Evolutionary conservation across 2,113 vertebrate genomes (phyloP).

Genomic region (Tiliqua scincoides): DNA sequence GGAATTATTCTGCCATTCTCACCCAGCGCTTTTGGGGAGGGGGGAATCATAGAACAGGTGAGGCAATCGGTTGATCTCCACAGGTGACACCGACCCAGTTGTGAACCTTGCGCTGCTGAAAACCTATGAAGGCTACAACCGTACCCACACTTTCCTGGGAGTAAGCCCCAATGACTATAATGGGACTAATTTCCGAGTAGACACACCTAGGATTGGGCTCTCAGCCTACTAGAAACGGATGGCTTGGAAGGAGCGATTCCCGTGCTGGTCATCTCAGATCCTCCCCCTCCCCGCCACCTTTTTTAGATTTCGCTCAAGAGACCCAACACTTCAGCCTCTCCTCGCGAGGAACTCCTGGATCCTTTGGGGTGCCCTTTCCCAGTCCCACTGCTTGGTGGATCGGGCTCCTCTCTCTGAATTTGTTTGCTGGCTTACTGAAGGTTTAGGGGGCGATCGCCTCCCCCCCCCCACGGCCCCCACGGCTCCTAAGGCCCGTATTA

Average conservation of each 20-base stretch:
- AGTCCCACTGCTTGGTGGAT: neutral
- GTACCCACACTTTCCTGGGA: too few species aligned
- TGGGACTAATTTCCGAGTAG: too few species aligned
- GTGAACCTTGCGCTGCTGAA: neutral
- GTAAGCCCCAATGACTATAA: too few species aligned
- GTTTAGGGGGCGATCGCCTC: slow-evolving; percentile 19
- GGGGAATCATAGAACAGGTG: neutral
- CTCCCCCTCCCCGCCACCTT: neutral
- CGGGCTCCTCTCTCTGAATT: neutral
- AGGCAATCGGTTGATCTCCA: neutral
- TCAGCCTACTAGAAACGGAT: neutral
- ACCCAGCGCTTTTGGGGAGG: neutral
- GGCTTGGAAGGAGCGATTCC: too few species aligned
- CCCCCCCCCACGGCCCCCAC: slow-evolving; percentile 51
- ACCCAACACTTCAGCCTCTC: neutral
- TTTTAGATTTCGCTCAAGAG: neutral
- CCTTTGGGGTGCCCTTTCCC: neutral
- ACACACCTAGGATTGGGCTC: too few species aligned
- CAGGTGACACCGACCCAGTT: neutral
- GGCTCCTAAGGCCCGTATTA: slow-evolving; percentile 77
- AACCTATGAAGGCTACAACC: too few species aligned
- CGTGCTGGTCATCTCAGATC: too few species aligned
- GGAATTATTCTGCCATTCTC: neutral
- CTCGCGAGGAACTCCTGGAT: neutral
- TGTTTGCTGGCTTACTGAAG: neutral